Base-by-base conservation (phyloP, 2,888 invertebrate genomes). In the Ennomos erosarius region DNA sequence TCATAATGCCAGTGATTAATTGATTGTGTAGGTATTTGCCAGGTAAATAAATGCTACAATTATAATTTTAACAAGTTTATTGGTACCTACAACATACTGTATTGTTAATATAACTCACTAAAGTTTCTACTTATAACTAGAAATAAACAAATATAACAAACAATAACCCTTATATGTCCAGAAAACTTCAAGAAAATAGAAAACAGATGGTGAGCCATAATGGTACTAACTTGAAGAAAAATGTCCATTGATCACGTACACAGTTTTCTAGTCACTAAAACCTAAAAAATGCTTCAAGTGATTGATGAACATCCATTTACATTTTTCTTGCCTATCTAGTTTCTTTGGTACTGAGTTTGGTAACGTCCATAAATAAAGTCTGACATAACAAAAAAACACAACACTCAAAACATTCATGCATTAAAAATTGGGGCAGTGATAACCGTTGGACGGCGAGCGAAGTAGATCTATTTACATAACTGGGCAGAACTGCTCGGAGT, bases 401-500 rank as follows among this genome's bases (percentile, higher is more conserved):
- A 45, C 45, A 45, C 12, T 45, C 34, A 11, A 26, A 26, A 11
- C 45, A 16, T 37, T 35, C 13, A 36, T 10, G 36, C 34, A 6
- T 4, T n/a, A 34, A 12, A 33, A 48, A 48, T 12, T 11, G 13
- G 38, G 33, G 38, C 48, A 48, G 34, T 34, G 40, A 34, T 49
- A 48, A 43, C n/a, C 53, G 10, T 13, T 11, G 43, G 43, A 44
- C 9, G 38, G 16, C 44, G 11, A 44, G 13, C 46, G 16, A 46
- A 53, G 44, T 53, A 50, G 26, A 37, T 38, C 43, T 58, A 58
- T 62, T 62, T 62, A 62, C 62, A 62, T 58, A 62, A 61, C 53
- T 47, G 11, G 42, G 47, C 55, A 36, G 52, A 46, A 61, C 47
- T 35, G 38, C 11, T 40, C 12, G 48, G 10, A 39, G 10, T 38